Evolutionary conservation across 2,113 vertebrate species (phyloP), one percentile per base, ranked within the genome.

Genomic region (Rafetus swinhoei): DNA sequence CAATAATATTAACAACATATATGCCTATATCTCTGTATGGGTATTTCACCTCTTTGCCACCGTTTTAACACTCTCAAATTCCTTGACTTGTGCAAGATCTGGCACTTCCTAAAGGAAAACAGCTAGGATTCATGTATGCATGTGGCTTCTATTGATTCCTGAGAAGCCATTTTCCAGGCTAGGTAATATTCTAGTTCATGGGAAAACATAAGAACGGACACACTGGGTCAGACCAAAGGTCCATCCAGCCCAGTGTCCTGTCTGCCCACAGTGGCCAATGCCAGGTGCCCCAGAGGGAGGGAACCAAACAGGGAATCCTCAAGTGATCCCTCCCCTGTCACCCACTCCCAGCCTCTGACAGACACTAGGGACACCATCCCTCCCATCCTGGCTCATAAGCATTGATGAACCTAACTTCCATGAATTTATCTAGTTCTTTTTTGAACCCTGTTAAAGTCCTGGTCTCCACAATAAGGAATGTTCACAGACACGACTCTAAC

Each of bases 61-160:
- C 21, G 15, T 15, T 45, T 88, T 74, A 29, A 79, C 79, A 84
- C 74, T 39, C 91, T 55, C 83, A 60, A 35, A 95, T 9, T 90
- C 74, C 62, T 84, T 90, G 19, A 96, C 59, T 82, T 94, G 85
- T 24, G 50, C 45, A 93, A 74, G 57, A 91, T 88, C 95, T 89
- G 94, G 72, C 90, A 92, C 84, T 95, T 95, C 54, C 79, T 62
- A 74, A 85, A 91, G 89, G 82, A 91, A 95, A 94, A 54, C 57
- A 87, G 86, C 29, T 83, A 59, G 91, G 74, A 92, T 24, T 52
- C 86, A 87, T 22, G 6, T 19, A 65, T 81, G 25, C 54, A 55
- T 3, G 82, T 55, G 53, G 29, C 77, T 96, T 93, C 93, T 82
- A 72, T 32, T 13, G 25, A 54, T 96, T 95, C 91, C 94, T 54